Evolutionary conservation across 2,888 invertebrate species (phyloP), one percentile per base, ranked within the genome.

Genomic region (Exocentrus adspersus): DNA sequence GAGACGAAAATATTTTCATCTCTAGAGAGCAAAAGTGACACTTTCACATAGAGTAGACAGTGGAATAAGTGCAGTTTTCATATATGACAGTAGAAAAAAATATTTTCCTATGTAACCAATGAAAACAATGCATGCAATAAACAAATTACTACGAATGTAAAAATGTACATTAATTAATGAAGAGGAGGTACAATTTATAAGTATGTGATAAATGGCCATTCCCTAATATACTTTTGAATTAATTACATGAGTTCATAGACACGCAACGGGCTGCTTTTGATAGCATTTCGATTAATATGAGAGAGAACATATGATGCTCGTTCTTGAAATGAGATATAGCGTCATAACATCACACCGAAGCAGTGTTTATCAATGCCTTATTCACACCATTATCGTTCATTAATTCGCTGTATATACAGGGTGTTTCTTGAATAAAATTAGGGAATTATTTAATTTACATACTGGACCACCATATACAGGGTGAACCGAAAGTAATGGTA

Each of bases 251-350:
- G 61, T 32, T 54, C 62, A 64, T 67, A 66, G 45, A 52, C 68
- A 72, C 70, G 70, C 69, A 67, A 71, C 50, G 62, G 72, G 68
- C 66, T 69, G 69, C 67, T 67, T 76, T 75, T 77, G 77, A 78
- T 78, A 77, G 74, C 77, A 73, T 78, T 78, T 77, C 78, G 77
- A 79, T 78, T 79, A 78, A 78, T 79, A 79, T 79, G 79, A 78
- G 80, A 80, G 79, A 75, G 77, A 79, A 75, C 78, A 79, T 75
- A 76, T 79, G 79, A 77, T 73, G 73, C 75, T 76, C 77, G 77
- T 78, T 78, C 73, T 56, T 32, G 62, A 66, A 77, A 76, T 78
- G 79, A 78, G 76, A 75, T 76, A 79, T 78, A 71, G 72, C 65
- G 57, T 48, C 60, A 60, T 72, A 69, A 71, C 67, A 65, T 64